These are phyloP conservation scores for Tyrophagus putrescentiae DNA, from an alignment of 1,140 invertebrate genomes.

Conservation along the genomic window DNA sequence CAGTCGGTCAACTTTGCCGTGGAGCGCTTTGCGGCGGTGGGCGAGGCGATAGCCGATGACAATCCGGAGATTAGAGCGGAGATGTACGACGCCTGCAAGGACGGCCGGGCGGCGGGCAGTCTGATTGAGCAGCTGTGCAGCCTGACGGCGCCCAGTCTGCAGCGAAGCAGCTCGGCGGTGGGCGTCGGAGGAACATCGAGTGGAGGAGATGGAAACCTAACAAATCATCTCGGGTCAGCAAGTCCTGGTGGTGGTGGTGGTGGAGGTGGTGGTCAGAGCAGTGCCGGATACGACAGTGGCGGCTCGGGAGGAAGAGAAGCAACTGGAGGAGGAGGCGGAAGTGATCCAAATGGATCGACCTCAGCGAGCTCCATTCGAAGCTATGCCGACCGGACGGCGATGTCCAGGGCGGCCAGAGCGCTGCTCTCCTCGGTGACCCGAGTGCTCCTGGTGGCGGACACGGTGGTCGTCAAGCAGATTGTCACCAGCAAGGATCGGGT, in stretches of 20 bases:
- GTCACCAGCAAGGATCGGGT: constrained; percentile 91
- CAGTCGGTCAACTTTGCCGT: constrained; percentile 89
- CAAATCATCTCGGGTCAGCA: background rate
- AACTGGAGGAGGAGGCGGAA: no score
- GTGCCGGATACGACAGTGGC: no score
- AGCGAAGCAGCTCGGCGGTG: background rate
- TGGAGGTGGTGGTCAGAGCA: constrained; percentile 44
- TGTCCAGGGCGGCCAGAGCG: constrained; percentile 79
- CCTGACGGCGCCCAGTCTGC: background rate
- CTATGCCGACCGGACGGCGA: constrained; percentile 29
- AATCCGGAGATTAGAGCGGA: constrained; percentile 89
- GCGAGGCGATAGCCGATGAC: constrained; percentile 93
- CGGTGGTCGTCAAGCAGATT: constrained; percentile 92
- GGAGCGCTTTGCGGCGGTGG: constrained; percentile 90
- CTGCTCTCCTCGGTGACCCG: constrained; percentile 85
- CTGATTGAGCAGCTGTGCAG: constrained; percentile 19
- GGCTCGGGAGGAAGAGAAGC: no score
- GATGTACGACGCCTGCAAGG: constrained; percentile 95
- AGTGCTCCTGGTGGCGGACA: constrained; percentile 93
- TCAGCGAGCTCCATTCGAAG: constrained; percentile 14
- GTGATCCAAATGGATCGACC: background rate
- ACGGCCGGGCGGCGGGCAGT: constrained; percentile 71
- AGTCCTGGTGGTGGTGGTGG: constrained; percentile 30
- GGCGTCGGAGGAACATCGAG: background rate
- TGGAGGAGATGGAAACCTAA: background rate